Evolutionary conservation across 2,888 invertebrate species (phyloP), one percentile per base, ranked within the genome.

Genomic region (Zaprionus bogoriensis): DNA sequence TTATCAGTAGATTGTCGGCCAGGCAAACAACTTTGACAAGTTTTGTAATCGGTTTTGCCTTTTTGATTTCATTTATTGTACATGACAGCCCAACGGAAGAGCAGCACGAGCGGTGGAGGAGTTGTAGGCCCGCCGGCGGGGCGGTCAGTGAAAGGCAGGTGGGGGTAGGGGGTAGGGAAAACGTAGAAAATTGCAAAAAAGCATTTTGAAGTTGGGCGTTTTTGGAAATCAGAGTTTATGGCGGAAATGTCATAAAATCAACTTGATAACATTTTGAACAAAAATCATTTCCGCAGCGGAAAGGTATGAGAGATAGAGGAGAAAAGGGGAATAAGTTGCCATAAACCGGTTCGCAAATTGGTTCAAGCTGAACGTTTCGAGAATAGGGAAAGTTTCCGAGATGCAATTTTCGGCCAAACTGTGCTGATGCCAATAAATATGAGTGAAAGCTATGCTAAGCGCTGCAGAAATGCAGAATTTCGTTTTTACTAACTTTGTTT

Each of bases 1-100:
- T 83, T 83, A 87, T 83, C 85, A 79, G 74, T 74, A 73, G 82
- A 84, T 81, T 84, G 82, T 84, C 67, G 77, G 67, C 61, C 70
- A 67, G 73, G 55, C 57, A 65, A 77, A 63, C 53, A 80, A 80
- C 64, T 84, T 78, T 85, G 82, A 78, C 79, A 80, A 80, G 82
- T 81, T 74, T 75, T 75, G 85, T 84, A 84, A 84, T 79, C 84
- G 84, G 62, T 80, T 83, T 82, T 76, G 73, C 77, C 67, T 73
- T 78, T 83, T 83, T 79, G 80, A 73, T 78, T 78, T 73, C 73
- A 83, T 83, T 78, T 83, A 78, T 78, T 79, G 77, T 72, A 79
- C 82, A 76, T 79, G 83, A 79, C 83, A 82, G 69, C 41, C 52
- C 32, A 53, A 38, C 48, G 46, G 39, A 47, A 38, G 22, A 53